A percentile compares a stretch with the other conserved stretches of the same genome.
These are phyloP conservation scores for Pygocentrus nattereri DNA, from an alignment of 2,797 vertebrate species.

Conservation along the genomic window DNA sequence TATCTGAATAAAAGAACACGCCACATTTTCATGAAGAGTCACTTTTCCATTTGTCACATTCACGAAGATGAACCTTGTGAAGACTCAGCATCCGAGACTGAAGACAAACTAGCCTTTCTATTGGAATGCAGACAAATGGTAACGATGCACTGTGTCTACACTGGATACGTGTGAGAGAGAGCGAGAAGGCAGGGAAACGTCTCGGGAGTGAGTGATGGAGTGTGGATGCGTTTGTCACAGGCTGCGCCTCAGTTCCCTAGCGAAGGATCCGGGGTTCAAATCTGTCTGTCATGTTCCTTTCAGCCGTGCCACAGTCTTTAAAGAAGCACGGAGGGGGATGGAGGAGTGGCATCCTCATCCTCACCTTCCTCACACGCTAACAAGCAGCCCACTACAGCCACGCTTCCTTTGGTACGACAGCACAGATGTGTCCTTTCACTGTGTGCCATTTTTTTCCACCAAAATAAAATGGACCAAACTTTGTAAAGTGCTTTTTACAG, in stretches of 20 bases:
- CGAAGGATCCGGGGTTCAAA: background rate
- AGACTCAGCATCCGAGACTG: no score
- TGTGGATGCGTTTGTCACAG: conserved; percentile 45
- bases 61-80: no score
- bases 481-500: background rate
- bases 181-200: background rate
- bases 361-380: background rate
- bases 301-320: conserved; percentile 13
- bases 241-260: conserved; percentile 49
- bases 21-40: no score
- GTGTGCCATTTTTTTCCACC: background rate
- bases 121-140: no score
- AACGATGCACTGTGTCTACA: background rate
- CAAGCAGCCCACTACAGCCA: background rate
- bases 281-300: conserved; percentile 35
- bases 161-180: conserved; percentile 29
- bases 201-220: conserved; percentile 13
- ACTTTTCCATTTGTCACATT: no score
- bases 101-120: no score
- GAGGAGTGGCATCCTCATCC: background rate
- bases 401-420: background rate
- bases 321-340: no score
- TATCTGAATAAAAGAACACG: no score
- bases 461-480: background rate
- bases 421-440: background rate